These are phyloP conservation scores for Hydractinia echinata DNA, from an alignment of 30 jellyfish, hydroid and myxozoan genomes.

Conservation along the genomic window DNA sequence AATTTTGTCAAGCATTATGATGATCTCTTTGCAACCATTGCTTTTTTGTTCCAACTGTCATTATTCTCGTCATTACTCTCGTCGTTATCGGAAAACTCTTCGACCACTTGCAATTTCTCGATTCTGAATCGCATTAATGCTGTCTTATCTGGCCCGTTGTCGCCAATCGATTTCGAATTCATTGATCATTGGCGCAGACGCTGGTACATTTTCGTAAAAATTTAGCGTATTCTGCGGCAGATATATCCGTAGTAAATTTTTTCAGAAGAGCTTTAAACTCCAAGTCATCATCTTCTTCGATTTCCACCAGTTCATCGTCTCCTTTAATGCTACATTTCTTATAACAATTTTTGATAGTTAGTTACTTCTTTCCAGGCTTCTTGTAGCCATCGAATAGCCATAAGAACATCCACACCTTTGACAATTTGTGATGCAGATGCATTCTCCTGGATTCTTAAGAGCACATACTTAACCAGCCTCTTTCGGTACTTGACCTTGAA, in stretches of 20 bases:
- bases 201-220: neutral
- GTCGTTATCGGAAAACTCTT: neutral
- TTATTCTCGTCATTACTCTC: neutral
- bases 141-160: no score
- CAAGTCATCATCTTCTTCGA: no score
- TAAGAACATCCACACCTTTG: neutral
- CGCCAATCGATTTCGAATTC: no score
- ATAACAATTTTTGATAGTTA: no score
- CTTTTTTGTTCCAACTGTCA: neutral
- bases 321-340: neutral
- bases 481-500: neutral
- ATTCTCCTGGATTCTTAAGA: neutral
- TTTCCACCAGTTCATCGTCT: neutral
- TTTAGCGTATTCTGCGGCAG: neutral
- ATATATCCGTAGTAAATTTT: constrained; percentile 4
- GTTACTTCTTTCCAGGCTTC: no score
- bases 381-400: neutral
- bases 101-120: neutral
- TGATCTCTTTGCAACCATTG: no score
- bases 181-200: no score
- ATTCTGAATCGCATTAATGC: neutral
- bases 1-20: no score
- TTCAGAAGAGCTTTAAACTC: neutral
- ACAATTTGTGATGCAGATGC: constrained; percentile 1
- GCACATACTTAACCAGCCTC: constrained; percentile 16